These are phyloP conservation scores for Numenius phaeopus DNA, from an alignment of 2,797 vertebrate genomes.

Conservation along the genomic window DNA sequence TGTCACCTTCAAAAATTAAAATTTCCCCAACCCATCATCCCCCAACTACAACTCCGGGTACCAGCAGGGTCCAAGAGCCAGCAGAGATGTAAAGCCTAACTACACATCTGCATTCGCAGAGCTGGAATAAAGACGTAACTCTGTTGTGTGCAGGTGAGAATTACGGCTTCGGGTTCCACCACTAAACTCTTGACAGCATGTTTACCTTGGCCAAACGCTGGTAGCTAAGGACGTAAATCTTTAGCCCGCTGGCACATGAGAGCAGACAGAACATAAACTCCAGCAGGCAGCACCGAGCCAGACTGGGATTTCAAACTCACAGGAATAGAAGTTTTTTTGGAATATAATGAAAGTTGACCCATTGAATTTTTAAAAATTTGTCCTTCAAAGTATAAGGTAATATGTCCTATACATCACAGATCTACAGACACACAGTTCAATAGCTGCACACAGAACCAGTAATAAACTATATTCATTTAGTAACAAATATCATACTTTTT, in stretches of 20 bases:
- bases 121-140: background rate
- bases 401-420: background rate
- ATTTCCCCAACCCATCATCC: background rate
- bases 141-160: background rate
- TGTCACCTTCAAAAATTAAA: background rate
- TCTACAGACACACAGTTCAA: background rate
- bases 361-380: background rate
- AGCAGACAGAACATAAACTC: background rate
- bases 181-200: background rate
- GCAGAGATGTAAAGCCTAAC: background rate
- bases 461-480: background rate
- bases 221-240: background rate
- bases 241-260: fast-evolving
- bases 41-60: background rate
- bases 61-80: background rate
- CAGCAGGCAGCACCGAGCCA: background rate
- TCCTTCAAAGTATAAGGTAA: background rate
- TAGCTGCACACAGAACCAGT: fast-evolving
- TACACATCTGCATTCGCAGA: background rate
- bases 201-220: background rate
- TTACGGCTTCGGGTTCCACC: background rate
- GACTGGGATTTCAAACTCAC: fast-evolving
- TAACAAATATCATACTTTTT: fast-evolving
- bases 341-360: background rate
- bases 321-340: background rate